Evolutionary conservation across 2,113 vertebrate species (phyloP), one percentile per base, ranked within the genome.

Genomic region (Empidonax traillii): DNA sequence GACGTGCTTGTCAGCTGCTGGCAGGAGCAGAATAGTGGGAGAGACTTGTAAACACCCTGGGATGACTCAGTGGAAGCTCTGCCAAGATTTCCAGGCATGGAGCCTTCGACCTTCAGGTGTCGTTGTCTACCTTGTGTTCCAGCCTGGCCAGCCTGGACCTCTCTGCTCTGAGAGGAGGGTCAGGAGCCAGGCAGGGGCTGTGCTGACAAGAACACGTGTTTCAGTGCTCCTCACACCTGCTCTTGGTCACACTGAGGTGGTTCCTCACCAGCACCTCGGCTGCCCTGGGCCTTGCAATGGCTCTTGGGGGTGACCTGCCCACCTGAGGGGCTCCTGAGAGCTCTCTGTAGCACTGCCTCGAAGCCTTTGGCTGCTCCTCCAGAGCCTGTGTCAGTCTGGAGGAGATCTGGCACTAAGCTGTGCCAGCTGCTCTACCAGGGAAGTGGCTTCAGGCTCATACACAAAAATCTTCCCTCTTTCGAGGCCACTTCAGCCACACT

Each of bases 101-200:
- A 63, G 62, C 71, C 61, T 25, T 61, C 85, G 72, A 87, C 94
- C 95, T 95, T 96, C 91, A 91, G 96, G 95, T 92, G 95, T 95
- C 94, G 69, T 94, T 79, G 91, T 96, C 19, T 75, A 31, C 89
- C 73, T 47, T 85, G 89, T n/a, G 52, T 41, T 95, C 44, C 65
- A 67, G 80, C 71, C 68, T 35, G 30, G 71, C 44, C 65, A 67
- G 80, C 71, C 68, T 35, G 30, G 71, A 41, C 13, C 58, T 27
- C 62, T 62, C 30, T 17, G 5, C 33, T 31, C 33, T 0, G 21
- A 12, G 75, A 31, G 2, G 53, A n/a, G 61, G 23, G 2, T 33
- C 35, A 8, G 69, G 46, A 72, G 6, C 33, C 35, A 9, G 7
- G 44, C 44, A 43, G 56, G 73, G 72, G 41, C 56, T 33, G 24